phyloP scores from a whole-genome alignment of 2,113 vertebrate genomes.

The Phylloscopus trochilus region DNA sequence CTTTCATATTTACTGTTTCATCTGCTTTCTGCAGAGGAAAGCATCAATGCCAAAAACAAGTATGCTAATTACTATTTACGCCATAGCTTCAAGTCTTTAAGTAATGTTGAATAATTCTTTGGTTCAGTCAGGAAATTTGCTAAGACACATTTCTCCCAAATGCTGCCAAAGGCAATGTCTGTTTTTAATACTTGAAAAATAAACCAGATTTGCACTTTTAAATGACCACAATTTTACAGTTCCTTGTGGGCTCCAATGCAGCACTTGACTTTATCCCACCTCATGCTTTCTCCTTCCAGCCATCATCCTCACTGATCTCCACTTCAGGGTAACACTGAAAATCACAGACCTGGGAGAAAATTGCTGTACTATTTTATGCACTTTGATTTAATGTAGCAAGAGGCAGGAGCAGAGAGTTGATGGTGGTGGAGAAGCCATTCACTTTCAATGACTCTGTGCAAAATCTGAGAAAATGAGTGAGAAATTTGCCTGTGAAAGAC shows the following conservation, averaged over 20 bases:
- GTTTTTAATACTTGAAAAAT: constrained; percentile 79
- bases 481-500: neutral
- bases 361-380: neutral
- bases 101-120: constrained; percentile 69
- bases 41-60: constrained; percentile 67
- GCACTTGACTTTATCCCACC: constrained; percentile 23
- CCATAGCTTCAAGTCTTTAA: constrained; percentile 74
- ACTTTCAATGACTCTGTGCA: neutral
- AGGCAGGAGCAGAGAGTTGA: neutral
- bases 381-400: neutral
- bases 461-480: neutral
- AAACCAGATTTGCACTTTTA: constrained; percentile 77
- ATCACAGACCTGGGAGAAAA: constrained; percentile 14
- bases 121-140: constrained; percentile 75
- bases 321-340: neutral
- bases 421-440: neutral
- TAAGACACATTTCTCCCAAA: constrained; percentile 74
- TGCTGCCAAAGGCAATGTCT: constrained; percentile 76
- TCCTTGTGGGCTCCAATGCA: constrained; percentile 48
- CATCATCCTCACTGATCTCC: neutral
- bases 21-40: constrained; percentile 62
- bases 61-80: constrained; percentile 73
- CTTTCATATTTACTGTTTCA: constrained; percentile 57
- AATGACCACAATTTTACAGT: constrained; percentile 71
- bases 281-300: constrained; percentile 29